Base-by-base conservation (phyloP, 2,888 invertebrate species). In the Drosophila imparisetae region DNA sequence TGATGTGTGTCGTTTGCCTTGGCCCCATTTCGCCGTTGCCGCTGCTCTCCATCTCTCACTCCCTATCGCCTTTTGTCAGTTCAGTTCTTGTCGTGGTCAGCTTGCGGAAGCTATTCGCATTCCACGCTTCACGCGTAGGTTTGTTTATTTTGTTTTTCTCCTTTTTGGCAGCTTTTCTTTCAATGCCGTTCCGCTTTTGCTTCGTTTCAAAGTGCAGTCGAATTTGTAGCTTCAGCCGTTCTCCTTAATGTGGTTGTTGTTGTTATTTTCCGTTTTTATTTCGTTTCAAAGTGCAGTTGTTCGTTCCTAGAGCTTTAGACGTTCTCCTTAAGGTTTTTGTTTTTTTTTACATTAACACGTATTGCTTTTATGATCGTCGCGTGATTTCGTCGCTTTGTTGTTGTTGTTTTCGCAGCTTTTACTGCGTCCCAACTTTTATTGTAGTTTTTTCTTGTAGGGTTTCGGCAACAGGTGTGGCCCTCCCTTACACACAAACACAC, bases 391-490 rank as follows among this genome's bases (percentile, higher is more conserved):
- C 59, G 61, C 73, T 67, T 80, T 79, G 70, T 79, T 83, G 68
- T 63, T 69, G 70, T 81, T 83, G 74, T 61, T 68, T 66, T 66
- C 57, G 61, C 45, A 24, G 45, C 45, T 62, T 80, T 74, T 70
- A 88, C 63, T 86, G 83, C 86, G 86, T 63, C 90, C 81, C 88
- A 83, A 71, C 42, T 74, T 80, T 78, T 72, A 78, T 78, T 78
- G 72, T 75, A 84, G 63, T 80, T 81, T 82, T 82, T 85, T 84
- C 78, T 87, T 67, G 71, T 63, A 68, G 70, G 67, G 62, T 78
- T 77, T 79, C 67, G 75, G 79, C 72, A 85, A 88, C 90, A 86
- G 90, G 86, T 86, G 90, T 86, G 90, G 88, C 88, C 84, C 83
- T 57, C 71, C 58, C 52, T 40, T 45, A 18, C 45, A 45, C 52